Evolutionary conservation across 1,140 invertebrate genomes (phyloP).

Genomic region (Caenorhabditis latens): DNA sequence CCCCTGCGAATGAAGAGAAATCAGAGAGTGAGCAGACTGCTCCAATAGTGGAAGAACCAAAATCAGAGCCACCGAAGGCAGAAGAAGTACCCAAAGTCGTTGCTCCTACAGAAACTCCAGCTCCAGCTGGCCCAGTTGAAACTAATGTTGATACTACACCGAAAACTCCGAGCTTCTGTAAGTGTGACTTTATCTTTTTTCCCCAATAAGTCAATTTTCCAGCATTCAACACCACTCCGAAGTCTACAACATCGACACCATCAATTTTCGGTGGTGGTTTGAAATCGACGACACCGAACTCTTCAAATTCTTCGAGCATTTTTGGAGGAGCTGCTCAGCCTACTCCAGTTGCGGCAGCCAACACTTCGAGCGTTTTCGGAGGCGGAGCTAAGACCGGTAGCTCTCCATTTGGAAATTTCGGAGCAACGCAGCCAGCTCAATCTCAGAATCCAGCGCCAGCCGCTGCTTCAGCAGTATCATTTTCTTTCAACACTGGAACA

Average conservation of each 20-base stretch:
- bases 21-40: neutral
- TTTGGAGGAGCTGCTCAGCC: neutral
- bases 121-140: too few relatives aligned
- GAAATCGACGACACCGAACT: neutral
- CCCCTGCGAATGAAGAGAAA: neutral
- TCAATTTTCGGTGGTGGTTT: slow-evolving; percentile 13
- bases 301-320: neutral
- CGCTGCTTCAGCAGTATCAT: neutral
- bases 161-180: slow-evolving; percentile 18
- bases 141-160: neutral
- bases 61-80: too few relatives aligned
- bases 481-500: slow-evolving; percentile 25
- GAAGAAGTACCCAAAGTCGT: too few relatives aligned
- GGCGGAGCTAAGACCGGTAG: neutral
- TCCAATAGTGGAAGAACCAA: too few relatives aligned
- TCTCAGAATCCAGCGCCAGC: neutral
- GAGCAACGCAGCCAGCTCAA: neutral
- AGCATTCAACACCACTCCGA: slow-evolving; percentile 26
- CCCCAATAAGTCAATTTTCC: neutral
- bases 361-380: slow-evolving; percentile 8
- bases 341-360: neutral
- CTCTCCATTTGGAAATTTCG: slow-evolving; percentile 28
- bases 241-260: neutral
- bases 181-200: neutral
- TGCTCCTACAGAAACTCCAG: too few relatives aligned